Percentiles rank a stretch among this genome's conserved stretches.
Conservation (phyloP, 2,888 invertebrate species). For the Macrophya alboannulata region DNA sequence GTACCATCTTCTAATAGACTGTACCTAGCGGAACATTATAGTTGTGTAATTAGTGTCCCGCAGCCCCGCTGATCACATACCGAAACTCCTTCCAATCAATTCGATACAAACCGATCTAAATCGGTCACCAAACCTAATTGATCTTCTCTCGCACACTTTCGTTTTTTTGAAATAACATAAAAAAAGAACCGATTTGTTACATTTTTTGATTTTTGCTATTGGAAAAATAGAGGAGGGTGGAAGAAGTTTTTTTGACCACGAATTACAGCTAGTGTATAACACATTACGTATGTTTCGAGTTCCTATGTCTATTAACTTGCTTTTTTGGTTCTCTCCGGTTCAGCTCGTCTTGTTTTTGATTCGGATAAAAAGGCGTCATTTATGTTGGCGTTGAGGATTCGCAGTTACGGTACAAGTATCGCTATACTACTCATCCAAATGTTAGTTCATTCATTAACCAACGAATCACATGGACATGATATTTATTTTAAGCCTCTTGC, state of each 20-base stretch:
- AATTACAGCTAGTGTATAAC: not conserved
- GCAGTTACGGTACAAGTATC: not conserved
- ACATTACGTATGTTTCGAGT: not conserved
- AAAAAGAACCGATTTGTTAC: not conserved
- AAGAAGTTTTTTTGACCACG: not conserved
- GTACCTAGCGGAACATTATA: not conserved
- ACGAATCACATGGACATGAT: not conserved
- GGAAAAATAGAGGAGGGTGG: not conserved
- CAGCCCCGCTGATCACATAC: not conserved
- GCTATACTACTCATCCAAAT: not conserved
- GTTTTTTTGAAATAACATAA: not conserved
- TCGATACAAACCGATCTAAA: not conserved
- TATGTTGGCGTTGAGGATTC: not conserved
- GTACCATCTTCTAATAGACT: not conserved
- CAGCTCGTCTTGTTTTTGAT: not conserved
- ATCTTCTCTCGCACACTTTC: slow-evolving; percentile 10
- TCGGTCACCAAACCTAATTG: not conserved
- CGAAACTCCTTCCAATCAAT: slow-evolving; percentile 9
- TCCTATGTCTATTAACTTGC: not conserved
- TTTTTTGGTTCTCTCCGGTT: not conserved
- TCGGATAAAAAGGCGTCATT: not conserved
- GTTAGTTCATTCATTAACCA: slow-evolving; percentile 22
- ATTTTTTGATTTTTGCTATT: not conserved
- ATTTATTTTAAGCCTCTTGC: not conserved
- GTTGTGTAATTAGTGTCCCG: not conserved